phyloP scores from a whole-genome alignment of 1,140 invertebrate genomes.

The Drosophila neocordata region DNA sequence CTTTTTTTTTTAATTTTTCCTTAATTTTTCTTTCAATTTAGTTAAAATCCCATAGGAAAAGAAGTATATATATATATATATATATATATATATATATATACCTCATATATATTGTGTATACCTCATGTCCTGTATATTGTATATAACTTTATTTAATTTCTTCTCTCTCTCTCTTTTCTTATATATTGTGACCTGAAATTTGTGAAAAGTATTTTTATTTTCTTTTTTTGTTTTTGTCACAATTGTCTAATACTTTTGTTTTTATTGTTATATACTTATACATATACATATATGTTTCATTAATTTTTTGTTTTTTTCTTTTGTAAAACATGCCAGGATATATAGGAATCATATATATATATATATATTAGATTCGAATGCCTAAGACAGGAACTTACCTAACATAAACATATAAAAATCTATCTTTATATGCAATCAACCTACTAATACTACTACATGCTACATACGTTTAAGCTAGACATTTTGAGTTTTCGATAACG shows the following conservation, averaged over 20 bases:
- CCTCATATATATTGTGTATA: too few relatives aligned
- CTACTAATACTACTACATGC: too few relatives aligned
- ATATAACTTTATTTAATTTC: not conserved
- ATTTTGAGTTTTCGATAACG: constrained; percentile 34
- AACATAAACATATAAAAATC: not conserved
- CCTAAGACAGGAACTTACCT: not conserved
- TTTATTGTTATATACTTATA: constrained; percentile 16
- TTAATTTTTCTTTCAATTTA: not conserved
- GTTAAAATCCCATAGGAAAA: not conserved
- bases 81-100: not conserved
- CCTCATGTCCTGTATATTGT: constrained; percentile 7
- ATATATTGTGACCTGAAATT: not conserved
- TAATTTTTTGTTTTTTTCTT: not conserved
- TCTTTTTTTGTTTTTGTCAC: not conserved
- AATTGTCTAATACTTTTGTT: not conserved
- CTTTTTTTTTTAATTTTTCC: not conserved
- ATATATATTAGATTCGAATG: not conserved
- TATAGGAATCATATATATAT: not conserved
- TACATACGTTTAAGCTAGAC: constrained; percentile 46
- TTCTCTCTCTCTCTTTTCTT: not conserved
- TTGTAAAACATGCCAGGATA: not conserved
- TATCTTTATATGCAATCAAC: not conserved
- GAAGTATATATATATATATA: not conserved
- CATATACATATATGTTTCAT: constrained; percentile 14
- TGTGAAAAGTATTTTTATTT: not conserved